Percentiles rank a stretch among this genome's conserved stretches.
phyloP scores from a whole-genome alignment of 2,113 vertebrate species.

The Chaetura pelagica region DNA sequence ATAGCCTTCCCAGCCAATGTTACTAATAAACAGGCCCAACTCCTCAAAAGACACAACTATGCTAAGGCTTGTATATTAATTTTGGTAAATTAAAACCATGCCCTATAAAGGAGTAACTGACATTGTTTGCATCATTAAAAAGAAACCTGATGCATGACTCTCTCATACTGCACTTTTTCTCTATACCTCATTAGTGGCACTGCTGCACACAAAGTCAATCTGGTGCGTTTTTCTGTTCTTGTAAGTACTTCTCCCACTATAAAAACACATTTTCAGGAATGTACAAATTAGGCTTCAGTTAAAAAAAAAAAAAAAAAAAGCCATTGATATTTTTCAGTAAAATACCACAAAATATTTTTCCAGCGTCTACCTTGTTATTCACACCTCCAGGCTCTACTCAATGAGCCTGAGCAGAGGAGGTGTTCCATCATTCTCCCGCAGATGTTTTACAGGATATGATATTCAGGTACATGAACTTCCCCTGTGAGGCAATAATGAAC shows the following conservation, averaged over 20 bases:
- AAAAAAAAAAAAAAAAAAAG: not conserved
- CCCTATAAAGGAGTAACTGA: not conserved
- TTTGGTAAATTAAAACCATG: not conserved
- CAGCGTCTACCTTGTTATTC: constrained; percentile 6
- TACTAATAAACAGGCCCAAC: not conserved
- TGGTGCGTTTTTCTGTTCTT: not conserved
- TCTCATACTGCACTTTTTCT: not conserved
- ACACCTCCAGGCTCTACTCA: not conserved
- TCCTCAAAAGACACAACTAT: not conserved
- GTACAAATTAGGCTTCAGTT: not conserved
- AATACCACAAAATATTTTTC: not conserved
- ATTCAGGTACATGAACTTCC: not conserved
- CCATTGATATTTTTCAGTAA: constrained; percentile 12
- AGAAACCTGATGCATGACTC: not conserved
- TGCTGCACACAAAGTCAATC: not conserved
- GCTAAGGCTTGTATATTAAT: not conserved
- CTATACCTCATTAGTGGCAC: not conserved
- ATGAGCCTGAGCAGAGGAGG: not conserved
- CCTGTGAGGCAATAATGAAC: not conserved
- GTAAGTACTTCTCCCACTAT: not conserved
- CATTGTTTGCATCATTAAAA: not conserved
- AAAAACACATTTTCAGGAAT: constrained; percentile 22
- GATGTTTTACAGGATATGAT: not conserved
- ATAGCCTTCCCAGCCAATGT: not conserved
- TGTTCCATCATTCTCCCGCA: not conserved